Base-by-base conservation (phyloP, 2,797 vertebrate genomes). In the Schizothorax lantsangensis region DNA sequence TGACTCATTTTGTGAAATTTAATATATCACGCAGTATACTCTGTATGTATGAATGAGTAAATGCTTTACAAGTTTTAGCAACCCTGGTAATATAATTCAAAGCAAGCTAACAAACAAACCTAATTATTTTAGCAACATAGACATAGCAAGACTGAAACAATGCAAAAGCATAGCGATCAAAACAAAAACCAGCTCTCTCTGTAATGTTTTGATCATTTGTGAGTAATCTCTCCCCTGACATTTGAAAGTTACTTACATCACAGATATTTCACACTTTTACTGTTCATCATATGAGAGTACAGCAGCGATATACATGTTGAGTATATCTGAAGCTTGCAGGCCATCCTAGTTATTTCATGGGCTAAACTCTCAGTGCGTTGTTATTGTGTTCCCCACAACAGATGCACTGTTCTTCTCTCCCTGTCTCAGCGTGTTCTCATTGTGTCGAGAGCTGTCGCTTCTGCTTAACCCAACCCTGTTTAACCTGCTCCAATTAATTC, bases 401-500 rank as follows among this genome's bases (percentile, higher is more conserved):
- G 88, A 90, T 89, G 79, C 87, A 84, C 14, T 11, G 38, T 26
- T 73, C 26, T 59, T 52, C 49, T 79, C 88, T 86, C 77, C 86
- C 54, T 30, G 66, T 83, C 85, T 89, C 82, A 81, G 40, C 21
- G 83, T 93, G 94, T 92, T 95, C 93, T 91, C 92, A 94, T 94
- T 95, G 93, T 94, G 93, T 95, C 94, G 88, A 92, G 91, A 92
- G 87, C 86, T 91, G 87, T 92, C 91, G 86, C 78, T 88, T 88
- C 88, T 92, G 74, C 85, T 91, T 68, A 79, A 88, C 81, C 86
- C 86, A 84, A 90, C 88, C 88, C 88, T 84, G 68, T 91, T 88
- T 92, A 93, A 91, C 91, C 90, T 94, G 92, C 89, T 93, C 92
- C 90, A 92, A 94, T 94, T 94, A 93, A 93, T 91, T 94, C 84